Conservation (phyloP, 1,140 invertebrate genomes). For the Halesus radiatus region DNA sequence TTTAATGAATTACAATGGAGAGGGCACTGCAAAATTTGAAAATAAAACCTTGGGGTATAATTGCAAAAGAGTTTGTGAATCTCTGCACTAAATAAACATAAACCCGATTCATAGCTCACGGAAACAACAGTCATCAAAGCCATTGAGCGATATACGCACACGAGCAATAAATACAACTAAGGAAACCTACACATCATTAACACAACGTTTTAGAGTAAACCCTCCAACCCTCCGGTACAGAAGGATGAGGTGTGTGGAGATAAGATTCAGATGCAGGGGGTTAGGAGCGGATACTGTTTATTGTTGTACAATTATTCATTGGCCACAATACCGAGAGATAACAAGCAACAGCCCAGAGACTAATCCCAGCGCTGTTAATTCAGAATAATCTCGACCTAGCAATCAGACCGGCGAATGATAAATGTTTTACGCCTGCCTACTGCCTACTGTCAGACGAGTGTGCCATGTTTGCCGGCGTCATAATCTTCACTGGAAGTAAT, state of each 20-base stretch:
- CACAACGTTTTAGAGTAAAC: too few species aligned
- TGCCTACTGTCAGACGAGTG: too few species aligned
- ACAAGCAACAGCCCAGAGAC: slow-evolving; percentile 8
- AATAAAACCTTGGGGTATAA: too few species aligned
- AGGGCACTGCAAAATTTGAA: too few species aligned
- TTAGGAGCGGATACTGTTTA: neutral
- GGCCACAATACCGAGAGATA: slow-evolving; percentile 17
- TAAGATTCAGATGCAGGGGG: neutral
- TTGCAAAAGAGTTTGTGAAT: too few species aligned
- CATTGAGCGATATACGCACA: neutral
- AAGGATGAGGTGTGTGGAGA: neutral
- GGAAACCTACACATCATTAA: too few species aligned
- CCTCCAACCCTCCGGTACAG: too few species aligned
- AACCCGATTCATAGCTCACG: neutral
- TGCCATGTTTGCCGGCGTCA: neutral
- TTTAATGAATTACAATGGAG: too few species aligned
- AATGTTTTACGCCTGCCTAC: slow-evolving; percentile 6
- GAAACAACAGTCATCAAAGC: neutral
- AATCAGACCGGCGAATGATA: slow-evolving; percentile 17
- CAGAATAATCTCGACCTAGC: slow-evolving; percentile 1
- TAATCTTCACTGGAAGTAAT: neutral
- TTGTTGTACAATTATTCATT: slow-evolving; percentile 11
- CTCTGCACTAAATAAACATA: too few species aligned
- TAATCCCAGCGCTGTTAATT: slow-evolving; percentile 4
- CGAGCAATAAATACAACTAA: neutral